A percentile compares a stretch with the other conserved stretches of the same genome.
phyloP scores from a whole-genome alignment of 2,888 invertebrate species.

The Mamestra brassicae region DNA sequence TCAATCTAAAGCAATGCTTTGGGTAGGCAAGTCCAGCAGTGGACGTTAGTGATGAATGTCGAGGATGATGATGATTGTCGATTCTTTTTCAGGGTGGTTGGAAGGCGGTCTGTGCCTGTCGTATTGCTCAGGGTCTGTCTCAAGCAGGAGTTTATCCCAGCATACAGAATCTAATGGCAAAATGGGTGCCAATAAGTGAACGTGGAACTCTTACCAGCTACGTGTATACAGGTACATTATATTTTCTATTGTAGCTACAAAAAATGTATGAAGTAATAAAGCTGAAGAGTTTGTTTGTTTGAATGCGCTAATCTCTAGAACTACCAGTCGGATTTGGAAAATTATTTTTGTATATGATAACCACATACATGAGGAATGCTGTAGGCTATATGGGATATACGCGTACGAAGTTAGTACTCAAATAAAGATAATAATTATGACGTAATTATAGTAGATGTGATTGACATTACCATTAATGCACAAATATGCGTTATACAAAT shows the following conservation, averaged over 20 bases:
- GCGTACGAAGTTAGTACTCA: too few relatives aligned
- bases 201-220: conserved; percentile 89
- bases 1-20: not conserved
- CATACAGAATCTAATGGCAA: conserved; percentile 92
- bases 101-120: conserved; percentile 91
- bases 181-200: conserved; percentile 93
- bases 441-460: not conserved
- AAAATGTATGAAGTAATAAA: not conserved
- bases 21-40: not conserved
- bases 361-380: too few relatives aligned
- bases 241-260: not conserved
- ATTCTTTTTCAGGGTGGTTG: conserved; percentile 86
- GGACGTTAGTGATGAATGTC: too few relatives aligned
- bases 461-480: not conserved
- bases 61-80: not conserved
- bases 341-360: too few relatives aligned
- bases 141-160: conserved; percentile 94
- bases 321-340: too few relatives aligned
- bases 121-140: conserved; percentile 93
- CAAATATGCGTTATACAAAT: not conserved
- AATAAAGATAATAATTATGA: not conserved
- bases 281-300: too few relatives aligned
- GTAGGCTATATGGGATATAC: not conserved
- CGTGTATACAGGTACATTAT: conserved; percentile 83
- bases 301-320: too few relatives aligned